Evolutionary conservation across 1,140 invertebrate species (phyloP).

Genomic region (Drosophila kohkoa): DNA sequence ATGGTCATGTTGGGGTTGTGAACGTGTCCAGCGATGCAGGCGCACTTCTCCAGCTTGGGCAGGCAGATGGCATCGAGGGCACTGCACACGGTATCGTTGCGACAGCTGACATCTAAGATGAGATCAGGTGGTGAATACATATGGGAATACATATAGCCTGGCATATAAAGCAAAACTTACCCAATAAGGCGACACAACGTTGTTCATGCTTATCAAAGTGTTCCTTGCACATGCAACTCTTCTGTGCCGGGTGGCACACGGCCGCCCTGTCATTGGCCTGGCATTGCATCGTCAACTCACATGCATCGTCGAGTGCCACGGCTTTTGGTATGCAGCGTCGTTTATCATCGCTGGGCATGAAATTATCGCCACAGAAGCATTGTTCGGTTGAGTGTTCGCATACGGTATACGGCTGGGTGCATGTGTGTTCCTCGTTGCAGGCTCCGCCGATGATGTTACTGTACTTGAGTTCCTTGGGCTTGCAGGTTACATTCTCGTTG

Average conservation of each 20-base stretch:
- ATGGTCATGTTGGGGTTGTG: conserved; percentile 48
- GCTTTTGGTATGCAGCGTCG: conserved; percentile 60
- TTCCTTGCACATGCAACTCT: conserved; percentile 55
- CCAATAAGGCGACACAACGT: conserved; percentile 53
- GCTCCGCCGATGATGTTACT: conserved; percentile 73
- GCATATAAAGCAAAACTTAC: conserved; percentile 39
- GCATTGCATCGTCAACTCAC: conserved; percentile 64
- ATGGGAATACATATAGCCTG: too few species aligned
- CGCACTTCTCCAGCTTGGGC: conserved; percentile 41
- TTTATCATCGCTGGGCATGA: conserved; percentile 63
- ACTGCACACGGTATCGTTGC: conserved; percentile 30
- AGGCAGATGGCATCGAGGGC: conserved; percentile 39
- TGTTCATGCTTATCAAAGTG: conserved; percentile 54
- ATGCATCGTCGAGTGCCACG: conserved; percentile 44
- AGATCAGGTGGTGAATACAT: too few species aligned
- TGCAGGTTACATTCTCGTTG: conserved; percentile 27
- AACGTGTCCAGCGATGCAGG: conserved; percentile 43
- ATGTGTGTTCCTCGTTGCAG: conserved; percentile 52
- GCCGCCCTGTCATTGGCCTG: conserved; percentile 52
- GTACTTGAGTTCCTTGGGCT: conserved; percentile 51
- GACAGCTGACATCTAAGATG: conserved; percentile 43
- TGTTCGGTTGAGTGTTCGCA: conserved; percentile 45
- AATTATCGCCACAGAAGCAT: conserved; percentile 55
- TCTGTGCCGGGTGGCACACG: conserved; percentile 38
- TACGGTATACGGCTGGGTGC: conserved; percentile 45